Percentiles rank a stretch among this genome's conserved stretches.
These are phyloP conservation scores for Sialis lutaria DNA, from an alignment of 2,888 invertebrate genomes.

Conservation along the genomic window DNA sequence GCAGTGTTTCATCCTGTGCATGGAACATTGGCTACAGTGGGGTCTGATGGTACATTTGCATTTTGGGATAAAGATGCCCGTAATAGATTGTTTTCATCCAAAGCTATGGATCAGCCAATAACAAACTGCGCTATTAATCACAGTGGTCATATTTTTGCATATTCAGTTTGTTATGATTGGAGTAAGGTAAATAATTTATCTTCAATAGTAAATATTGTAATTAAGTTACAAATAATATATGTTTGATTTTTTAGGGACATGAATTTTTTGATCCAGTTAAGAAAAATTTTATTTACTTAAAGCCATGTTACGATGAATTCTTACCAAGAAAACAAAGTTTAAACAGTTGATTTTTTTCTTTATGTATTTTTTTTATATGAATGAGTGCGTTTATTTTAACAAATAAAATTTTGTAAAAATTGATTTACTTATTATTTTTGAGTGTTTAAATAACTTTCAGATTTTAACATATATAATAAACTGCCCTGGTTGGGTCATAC, in stretches of 20 bases:
- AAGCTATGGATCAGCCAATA: slow-evolving; percentile 85
- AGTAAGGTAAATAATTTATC: slow-evolving; percentile 51
- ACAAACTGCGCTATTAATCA: slow-evolving; percentile 88
- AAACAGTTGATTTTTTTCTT: too few species aligned
- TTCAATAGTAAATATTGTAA: neutral
- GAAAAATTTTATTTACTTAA: slow-evolving; percentile 88
- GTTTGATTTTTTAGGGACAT: slow-evolving; percentile 49
- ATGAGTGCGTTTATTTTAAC: too few species aligned
- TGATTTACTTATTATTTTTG: too few species aligned
- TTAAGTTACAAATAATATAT: neutral
- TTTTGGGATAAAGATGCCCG: slow-evolving; percentile 99
- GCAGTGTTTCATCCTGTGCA: slow-evolving; percentile 92
- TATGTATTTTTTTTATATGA: too few species aligned
- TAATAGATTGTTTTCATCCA: slow-evolving; percentile 93
- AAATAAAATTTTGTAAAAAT: too few species aligned
- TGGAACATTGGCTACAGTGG: slow-evolving; percentile 92
- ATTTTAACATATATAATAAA: too few species aligned
- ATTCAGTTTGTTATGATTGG: slow-evolving; percentile 97
- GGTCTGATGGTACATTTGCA: slow-evolving; percentile 92
- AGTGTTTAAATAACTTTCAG: too few species aligned
- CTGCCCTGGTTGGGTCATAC: too few species aligned
- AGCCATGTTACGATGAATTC: slow-evolving; percentile 89
- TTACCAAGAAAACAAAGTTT: slow-evolving; percentile 54
- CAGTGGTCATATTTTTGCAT: slow-evolving; percentile 94
- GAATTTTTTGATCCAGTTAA: slow-evolving; percentile 86